phyloP scores from a whole-genome alignment of 2,113 vertebrate genomes.

The Alectura lathami region DNA sequence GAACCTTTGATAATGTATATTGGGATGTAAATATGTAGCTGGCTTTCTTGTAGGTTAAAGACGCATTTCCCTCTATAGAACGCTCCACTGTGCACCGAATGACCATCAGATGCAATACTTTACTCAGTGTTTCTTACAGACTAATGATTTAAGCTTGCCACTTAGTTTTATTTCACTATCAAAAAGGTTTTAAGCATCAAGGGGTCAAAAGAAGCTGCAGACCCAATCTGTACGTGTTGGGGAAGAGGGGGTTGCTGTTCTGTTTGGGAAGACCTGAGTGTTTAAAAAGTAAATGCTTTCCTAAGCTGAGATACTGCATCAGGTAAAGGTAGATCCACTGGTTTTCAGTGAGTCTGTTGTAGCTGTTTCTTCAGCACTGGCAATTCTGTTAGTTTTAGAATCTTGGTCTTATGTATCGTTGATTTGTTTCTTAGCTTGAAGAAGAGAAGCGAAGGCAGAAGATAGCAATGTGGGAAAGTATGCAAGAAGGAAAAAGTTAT shows the following conservation, averaged over 20 bases:
- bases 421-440: slow-evolving; percentile 78
- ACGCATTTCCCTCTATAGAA: not conserved
- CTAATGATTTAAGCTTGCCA: not conserved
- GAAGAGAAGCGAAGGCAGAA: slow-evolving; percentile 90
- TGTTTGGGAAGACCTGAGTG: not conserved
- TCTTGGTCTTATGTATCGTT: not conserved
- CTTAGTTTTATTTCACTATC: not conserved
- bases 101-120: not conserved
- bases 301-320: not conserved
- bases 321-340: not conserved
- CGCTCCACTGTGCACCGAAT: rapidly evolving
- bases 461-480: slow-evolving; percentile 90
- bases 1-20: not conserved
- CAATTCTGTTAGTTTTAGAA: not conserved
- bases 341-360: not conserved
- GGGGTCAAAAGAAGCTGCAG: not conserved
- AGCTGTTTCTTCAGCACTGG: not conserved
- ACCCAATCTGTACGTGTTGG: not conserved
- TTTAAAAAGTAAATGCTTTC: not conserved
- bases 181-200: not conserved
- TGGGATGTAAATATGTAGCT: not conserved
- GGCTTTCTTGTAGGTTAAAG: not conserved
- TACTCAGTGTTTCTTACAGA: not conserved
- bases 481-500: slow-evolving; percentile 88
- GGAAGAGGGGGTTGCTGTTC: not conserved